Base-by-base conservation (phyloP, 2,797 vertebrate species). In the Myripristis murdjan region DNA sequence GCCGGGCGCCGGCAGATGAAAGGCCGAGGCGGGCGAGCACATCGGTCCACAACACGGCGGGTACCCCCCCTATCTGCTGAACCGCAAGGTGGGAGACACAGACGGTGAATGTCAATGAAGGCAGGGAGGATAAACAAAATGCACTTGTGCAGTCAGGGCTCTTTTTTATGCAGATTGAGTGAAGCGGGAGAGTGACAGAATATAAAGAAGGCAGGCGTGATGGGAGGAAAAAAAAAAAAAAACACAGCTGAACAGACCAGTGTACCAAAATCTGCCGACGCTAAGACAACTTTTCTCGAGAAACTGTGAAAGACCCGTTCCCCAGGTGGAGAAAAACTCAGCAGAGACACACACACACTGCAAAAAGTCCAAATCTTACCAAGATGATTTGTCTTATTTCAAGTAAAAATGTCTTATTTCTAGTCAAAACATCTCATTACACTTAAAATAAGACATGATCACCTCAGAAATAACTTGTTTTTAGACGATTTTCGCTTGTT, bases 71-170 rank as follows among this genome's bases (percentile, higher is more conserved):
- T 72, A 66, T 75, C 58, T 85, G 64, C 22, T 48, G 69, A 48
- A 69, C 35, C 23, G 31, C 57, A 15, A 63, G 61, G 52, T 75
- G 44, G 54, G 28, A 74, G 59, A 64, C 64, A 16, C 53, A 81
- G 82, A 67, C 49, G 9, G n/a, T 57, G 75, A 83, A 87, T 89
- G 66, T 89, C 81, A 87, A 86, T 83, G 77, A 81, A 58, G 61
- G 66, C 67, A 33, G 46, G 26, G 48, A 64, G 39, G 63, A 76
- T 73, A 86, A 86, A 85, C 82, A 88, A 72, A 63, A 76, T 41
- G 62, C 65, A 76, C 71, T 70, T 20, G 67, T 70, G 64, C 70
- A 28, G 61, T 44, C 46, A 26, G 14, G 9, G 28, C 59, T 62
- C 39, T 41, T 84, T 81, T 62, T 57, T 63, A 86, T 87, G 87